phyloP scores from a whole-genome alignment of 2,113 vertebrate species.

The Phrynosoma platyrhinos region DNA sequence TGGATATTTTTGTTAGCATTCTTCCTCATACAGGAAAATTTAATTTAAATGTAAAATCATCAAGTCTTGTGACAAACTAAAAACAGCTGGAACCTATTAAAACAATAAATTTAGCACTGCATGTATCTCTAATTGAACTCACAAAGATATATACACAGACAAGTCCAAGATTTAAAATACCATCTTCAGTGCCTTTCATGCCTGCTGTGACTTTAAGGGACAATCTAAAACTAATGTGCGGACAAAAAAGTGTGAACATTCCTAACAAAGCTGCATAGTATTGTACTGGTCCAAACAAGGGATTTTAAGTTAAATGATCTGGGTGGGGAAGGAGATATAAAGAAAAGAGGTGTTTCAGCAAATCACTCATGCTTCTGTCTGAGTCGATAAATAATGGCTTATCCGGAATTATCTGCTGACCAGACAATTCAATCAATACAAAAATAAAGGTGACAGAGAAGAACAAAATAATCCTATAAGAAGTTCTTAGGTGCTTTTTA shows the following conservation, averaged over 20 bases:
- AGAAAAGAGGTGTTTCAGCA: constrained; percentile 29
- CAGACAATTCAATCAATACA: constrained; percentile 61
- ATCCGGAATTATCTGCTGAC: constrained; percentile 51
- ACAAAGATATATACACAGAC: neutral
- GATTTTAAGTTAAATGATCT: constrained; percentile 35
- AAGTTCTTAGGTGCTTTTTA: constrained; percentile 27
- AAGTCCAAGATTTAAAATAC: neutral
- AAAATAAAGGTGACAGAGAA: constrained; percentile 47
- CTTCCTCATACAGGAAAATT: neutral
- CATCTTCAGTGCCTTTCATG: neutral
- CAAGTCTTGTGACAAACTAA: neutral
- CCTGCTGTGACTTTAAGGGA: neutral
- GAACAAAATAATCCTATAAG: constrained; percentile 56
- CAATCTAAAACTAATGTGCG: constrained; percentile 43
- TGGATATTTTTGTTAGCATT: constrained; percentile 20
- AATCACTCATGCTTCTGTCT: constrained; percentile 44
- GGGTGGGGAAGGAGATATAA: neutral
- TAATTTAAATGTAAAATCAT: neutral
- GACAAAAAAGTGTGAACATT: constrained; percentile 38
- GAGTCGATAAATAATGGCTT: constrained; percentile 56
- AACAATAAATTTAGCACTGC: neutral
- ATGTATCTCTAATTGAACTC: neutral
- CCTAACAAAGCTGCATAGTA: constrained; percentile 28
- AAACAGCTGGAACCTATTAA: rapidly evolving
- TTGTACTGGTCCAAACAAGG: constrained; percentile 42